These are phyloP conservation scores for Lerista edwardsae DNA, from an alignment of 2,797 vertebrate genomes.

Conservation along the genomic window DNA sequence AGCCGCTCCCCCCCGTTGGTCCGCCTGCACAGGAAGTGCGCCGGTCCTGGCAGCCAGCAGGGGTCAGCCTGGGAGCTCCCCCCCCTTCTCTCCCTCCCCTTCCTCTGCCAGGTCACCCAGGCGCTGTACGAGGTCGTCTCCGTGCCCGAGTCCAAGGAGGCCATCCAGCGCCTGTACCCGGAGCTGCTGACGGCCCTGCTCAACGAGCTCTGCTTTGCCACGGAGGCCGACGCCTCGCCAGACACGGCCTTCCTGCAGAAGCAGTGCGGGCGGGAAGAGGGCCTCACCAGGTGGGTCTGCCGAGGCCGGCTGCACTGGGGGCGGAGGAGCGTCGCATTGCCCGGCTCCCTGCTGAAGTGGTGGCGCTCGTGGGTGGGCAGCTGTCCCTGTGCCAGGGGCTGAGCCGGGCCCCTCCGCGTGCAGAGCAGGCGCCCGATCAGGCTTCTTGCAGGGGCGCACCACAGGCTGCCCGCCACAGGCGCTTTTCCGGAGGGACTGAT, in stretches of 20 bases:
- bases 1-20: too few species aligned
- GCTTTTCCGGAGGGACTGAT: not conserved
- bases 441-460: too few species aligned
- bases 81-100: not conserved
- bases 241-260: slow-evolving; percentile 12
- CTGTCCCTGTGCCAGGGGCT: too few species aligned
- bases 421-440: too few species aligned
- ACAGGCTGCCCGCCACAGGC: too few species aligned
- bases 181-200: slow-evolving; percentile 65
- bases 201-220: slow-evolving; percentile 61
- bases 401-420: too few species aligned
- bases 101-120: not conserved
- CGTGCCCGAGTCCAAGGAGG: slow-evolving; percentile 51
- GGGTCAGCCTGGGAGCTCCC: not conserved
- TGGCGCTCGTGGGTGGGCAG: too few species aligned
- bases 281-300: not conserved
- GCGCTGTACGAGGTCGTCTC: slow-evolving; percentile 66
- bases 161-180: slow-evolving; percentile 58
- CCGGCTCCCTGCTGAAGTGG: too few species aligned
- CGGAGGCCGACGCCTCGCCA: slow-evolving; percentile 47
- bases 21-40: too few species aligned
- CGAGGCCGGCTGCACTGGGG: too few species aligned
- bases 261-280: not conserved
- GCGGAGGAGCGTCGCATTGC: too few species aligned
- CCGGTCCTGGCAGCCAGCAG: not conserved